Evolutionary conservation across 2,797 vertebrate genomes (phyloP), one percentile per base, ranked within the genome.

Genomic region (Rhabdomys pumilio): DNA sequence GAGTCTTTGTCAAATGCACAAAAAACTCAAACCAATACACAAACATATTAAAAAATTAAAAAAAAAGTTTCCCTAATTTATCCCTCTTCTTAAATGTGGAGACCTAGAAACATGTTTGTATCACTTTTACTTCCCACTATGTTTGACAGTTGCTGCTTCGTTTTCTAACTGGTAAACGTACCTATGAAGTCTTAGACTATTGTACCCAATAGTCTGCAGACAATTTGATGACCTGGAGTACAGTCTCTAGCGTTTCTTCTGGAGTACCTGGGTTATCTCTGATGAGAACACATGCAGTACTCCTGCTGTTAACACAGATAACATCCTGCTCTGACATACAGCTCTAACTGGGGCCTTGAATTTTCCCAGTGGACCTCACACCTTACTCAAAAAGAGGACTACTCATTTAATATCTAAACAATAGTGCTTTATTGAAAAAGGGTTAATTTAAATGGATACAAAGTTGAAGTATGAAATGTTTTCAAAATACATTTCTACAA

Each of bases 401-500:
- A 90, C 38, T 93, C 41, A 75, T n/a, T 73, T 61, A 50, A 29
- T 81, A 93, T 83, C 88, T 93, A 94, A 97, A 96, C 76, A 73
- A 80, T 50, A 98, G 87, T 92, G 73, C 82, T 98, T 97, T 96
- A 98, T 96, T 97, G 65, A 95, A 91, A 95, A 80, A 47, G 93
- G 79, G 76, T 95, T 69, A 97, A 85, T 95, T 97, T 98, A 89
- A 97, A 96, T 34, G 97, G 79, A 95, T 96, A 97, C 2, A 94
- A 95, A 96, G 96, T 88, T 95, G 92, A 75, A 61, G 86, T 97
- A 97, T 97, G 96, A 96, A 61, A 24, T 91, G 3, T 57, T 81
- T 96, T 96, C 87, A 95, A 97, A 96, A 97, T 97, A 97, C 86
- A 96, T 96, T 97, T 98, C 96, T 97, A 97, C 93, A 97, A 96